Conservation (phyloP, 2,797 vertebrate genomes). For the Threskiornis aethiopicus region DNA sequence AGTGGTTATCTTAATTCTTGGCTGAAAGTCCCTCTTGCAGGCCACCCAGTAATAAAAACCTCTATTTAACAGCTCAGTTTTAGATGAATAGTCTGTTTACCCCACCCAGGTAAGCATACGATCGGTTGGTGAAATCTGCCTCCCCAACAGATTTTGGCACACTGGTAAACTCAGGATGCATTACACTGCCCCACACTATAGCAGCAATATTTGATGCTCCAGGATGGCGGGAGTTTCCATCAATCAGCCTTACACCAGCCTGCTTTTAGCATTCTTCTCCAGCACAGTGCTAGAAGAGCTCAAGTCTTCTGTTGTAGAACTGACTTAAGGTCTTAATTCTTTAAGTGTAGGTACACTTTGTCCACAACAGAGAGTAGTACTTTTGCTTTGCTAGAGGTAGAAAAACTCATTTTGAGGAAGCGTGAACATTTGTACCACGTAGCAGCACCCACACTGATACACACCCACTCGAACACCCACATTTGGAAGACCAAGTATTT, state of each 20-base stretch:
- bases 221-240: neutral
- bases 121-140: neutral
- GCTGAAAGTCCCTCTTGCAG: neutral
- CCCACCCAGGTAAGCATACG: neutral
- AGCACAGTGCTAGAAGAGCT: neutral
- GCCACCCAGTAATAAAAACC: neutral
- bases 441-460: neutral
- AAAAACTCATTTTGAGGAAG: neutral
- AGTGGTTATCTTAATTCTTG: neutral
- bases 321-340: neutral
- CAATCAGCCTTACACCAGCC: neutral
- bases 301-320: neutral
- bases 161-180: neutral
- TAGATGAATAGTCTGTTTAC: neutral
- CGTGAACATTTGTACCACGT: rapidly evolving
- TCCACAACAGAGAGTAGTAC: neutral
- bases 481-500: neutral
- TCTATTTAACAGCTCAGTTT: neutral
- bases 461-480: neutral
- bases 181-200: neutral
- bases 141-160: neutral
- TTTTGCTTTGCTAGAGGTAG: neutral
- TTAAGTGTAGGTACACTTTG: neutral
- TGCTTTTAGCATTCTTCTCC: neutral
- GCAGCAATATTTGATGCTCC: neutral